Base-by-base conservation (phyloP, 2,797 vertebrate species). In the Argya squamiceps region DNA sequence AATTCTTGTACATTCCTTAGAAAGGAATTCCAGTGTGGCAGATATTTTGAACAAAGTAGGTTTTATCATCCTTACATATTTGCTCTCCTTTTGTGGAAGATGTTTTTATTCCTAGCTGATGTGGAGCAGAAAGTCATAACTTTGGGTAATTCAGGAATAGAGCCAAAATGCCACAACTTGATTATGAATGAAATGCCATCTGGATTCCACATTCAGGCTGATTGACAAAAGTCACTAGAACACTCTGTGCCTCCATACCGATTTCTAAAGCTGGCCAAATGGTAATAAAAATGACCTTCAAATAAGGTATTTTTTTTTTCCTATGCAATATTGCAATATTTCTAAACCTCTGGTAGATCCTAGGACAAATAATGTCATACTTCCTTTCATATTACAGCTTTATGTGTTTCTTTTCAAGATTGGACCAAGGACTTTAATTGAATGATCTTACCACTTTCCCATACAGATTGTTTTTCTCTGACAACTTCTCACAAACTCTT, bases 131-230 rank as follows among this genome's bases (percentile, higher is more conserved):
- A 84, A 91, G 47, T 59, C 53, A 47, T 88, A 89, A 75, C 46
- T 94, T 84, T 2, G 2, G 32, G 81, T 93, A 76, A 84, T 21
- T 58, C 67, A 93, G 86, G 89, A 95, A 77, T 7, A 71, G 30
- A 95, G 84, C 79, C 95, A 95, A 94, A 95, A 92, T 84, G 32
- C 34, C 65, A 58, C 68, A 84, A 95, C 62, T 86, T 83, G 68
- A 96, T 89, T 93, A 89, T 69, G 69, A 94, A 95, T 78, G 60
- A 91, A 94, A 71, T 86, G 73, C 92, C 93, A 95, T 93, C 89
- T 92, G 92, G 89, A 88, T 91, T 93, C 43, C 43, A 75, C 47
- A 71, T 64, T 91, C 75, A 65, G 50, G 12, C 37, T 86, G 82
- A 90, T 64, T 1, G 1, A 91, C 73, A 70, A 85, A 95, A 95